These are phyloP conservation scores for Mnemiopsis leidyi DNA, from an alignment of 37 sponge, comb jelly and placozoan genomes.

Conservation along the genomic window DNA sequence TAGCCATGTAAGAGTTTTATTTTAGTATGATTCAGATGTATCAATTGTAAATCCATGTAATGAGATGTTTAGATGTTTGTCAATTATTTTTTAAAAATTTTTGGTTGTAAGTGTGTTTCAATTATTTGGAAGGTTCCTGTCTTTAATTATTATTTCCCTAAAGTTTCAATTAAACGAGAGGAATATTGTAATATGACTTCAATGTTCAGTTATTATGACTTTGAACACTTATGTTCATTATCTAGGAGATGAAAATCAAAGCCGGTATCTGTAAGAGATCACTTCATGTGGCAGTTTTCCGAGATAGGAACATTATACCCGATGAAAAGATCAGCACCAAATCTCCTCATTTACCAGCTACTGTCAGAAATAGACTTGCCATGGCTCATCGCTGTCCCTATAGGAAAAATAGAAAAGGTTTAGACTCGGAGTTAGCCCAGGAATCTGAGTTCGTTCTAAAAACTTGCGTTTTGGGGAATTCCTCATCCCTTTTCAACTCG, in stretches of 20 bases:
- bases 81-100: too few species aligned
- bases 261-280: neutral
- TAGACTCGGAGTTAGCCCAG: neutral
- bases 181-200: too few species aligned
- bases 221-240: too few species aligned
- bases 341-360: neutral
- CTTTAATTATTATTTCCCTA: too few species aligned
- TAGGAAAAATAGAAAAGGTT: neutral
- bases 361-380: neutral
- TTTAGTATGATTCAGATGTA: too few species aligned
- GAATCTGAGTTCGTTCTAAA: neutral
- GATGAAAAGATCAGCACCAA: neutral
- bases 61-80: too few species aligned
- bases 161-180: too few species aligned
- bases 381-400: conserved; percentile 6
- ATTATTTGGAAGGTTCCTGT: too few species aligned
- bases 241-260: neutral
- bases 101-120: too few species aligned
- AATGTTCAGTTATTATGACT: too few species aligned
- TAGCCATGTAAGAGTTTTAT: too few species aligned
- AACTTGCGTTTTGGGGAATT: neutral
- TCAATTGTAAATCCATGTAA: too few species aligned
- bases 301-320: neutral
- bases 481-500: neutral
- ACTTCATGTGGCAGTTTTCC: neutral